Conservation (phyloP, 2,113 vertebrate genomes). For the Pithys albifrons region DNA sequence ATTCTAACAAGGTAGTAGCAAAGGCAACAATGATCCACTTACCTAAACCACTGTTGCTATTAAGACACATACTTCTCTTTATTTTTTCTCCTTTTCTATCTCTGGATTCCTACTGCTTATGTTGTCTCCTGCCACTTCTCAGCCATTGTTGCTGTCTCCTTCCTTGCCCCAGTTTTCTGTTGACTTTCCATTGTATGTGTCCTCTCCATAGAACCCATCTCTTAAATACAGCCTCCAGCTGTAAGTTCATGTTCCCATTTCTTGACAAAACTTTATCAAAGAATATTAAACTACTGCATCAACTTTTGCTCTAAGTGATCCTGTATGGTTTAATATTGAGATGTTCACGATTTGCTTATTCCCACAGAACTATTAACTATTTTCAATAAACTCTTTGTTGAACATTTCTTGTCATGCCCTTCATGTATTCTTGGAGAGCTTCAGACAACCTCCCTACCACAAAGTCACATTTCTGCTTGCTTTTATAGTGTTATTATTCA, state of each 20-base stretch:
- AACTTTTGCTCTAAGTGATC: neutral
- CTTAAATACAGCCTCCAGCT: neutral
- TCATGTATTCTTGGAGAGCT: neutral
- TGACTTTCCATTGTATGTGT: neutral
- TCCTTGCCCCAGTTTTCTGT: neutral
- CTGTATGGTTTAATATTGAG: neutral
- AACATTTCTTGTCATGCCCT: neutral
- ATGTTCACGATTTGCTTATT: neutral
- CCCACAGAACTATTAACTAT: neutral
- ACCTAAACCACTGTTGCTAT: rapidly evolving
- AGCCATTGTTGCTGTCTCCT: neutral
- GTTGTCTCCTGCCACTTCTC: neutral
- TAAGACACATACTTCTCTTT: neutral
- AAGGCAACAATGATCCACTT: neutral
- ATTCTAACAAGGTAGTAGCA: neutral
- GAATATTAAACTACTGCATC: neutral
- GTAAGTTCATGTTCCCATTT: neutral
- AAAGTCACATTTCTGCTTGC: neutral
- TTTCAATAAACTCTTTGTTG: neutral
- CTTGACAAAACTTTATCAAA: neutral
- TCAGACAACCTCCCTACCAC: neutral
- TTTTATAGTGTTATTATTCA: neutral
- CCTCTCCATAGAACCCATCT: neutral
- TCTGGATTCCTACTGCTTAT: neutral
- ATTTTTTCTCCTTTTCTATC: neutral